Base-by-base conservation (phyloP, 2,113 vertebrate species). In the Pedetes capensis region DNA sequence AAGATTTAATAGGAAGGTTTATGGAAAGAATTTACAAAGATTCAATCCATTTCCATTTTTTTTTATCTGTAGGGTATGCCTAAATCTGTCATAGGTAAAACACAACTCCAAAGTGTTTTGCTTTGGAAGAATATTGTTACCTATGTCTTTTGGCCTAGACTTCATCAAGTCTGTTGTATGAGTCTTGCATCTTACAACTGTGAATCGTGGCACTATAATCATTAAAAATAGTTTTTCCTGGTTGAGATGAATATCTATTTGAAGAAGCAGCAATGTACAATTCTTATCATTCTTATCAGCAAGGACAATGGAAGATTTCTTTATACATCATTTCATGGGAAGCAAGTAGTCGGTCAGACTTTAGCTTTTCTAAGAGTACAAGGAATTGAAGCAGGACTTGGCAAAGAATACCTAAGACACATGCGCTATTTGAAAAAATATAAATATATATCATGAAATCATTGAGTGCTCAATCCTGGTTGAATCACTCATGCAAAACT, bases 261-360 rank as follows among this genome's bases (percentile, higher is more conserved):
- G 71, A 90, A n/a, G n/a, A 92, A 81, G 6, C 44, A 90, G 12
- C n/a, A 68, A 3, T 47, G 27, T 78, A 32, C n/a, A 49, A 1
- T 91, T 32, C 32, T 39, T 78, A 91, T 14, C 72, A 32, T 95
- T 92, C 74, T 93, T 92, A 84, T 79, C 53, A 91, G 66, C 25
- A 91, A 96, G n/a, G 20, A 72, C 78, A 86, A 89, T 86, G 69
- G n/a, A 89, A 89, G 29, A 63, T 91, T 93, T 96, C 44, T 85
- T 75, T 94, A 76, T 55, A 96, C 94, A 93, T 95, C 74, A 93
- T 68, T 87, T 74, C 16, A 44, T 81, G 81, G 34, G 5, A 92
- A 72, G 91, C 37, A 95, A 69, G 61, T 66, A 80, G 22, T n/a
- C 44, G 27, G 12, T n/a, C 44, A 34, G 12, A 74, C 44, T 82